Percentiles rank a stretch among this genome's conserved stretches.
Evolutionary conservation across 2,113 vertebrate genomes (phyloP).

Genomic region (Vicugna pacos): DNA sequence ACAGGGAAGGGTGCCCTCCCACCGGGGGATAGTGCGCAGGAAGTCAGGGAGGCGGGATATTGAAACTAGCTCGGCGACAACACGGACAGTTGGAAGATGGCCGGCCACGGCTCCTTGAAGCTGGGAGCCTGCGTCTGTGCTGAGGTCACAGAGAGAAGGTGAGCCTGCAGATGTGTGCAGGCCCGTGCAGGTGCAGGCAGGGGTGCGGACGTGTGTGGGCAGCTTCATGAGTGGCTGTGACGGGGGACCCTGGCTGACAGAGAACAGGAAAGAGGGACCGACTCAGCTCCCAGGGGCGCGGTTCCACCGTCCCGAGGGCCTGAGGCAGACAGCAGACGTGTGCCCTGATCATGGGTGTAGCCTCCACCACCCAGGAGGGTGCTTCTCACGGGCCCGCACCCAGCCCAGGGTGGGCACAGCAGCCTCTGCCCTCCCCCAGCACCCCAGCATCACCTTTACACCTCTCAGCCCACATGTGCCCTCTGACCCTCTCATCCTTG

Average conservation of each 20-base stretch:
- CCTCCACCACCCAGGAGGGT: neutral
- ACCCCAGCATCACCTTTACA: neutral
- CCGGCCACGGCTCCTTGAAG: fast-evolving
- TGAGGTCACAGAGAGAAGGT: fast-evolving
- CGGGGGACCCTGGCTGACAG: neutral
- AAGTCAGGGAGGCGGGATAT: neutral
- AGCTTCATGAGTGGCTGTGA: neutral
- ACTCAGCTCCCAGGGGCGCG: too few species aligned
- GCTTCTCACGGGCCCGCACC: neutral
- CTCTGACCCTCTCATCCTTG: neutral
- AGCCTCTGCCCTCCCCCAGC: neutral
- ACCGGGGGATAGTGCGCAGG: neutral
- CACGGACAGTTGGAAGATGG: neutral
- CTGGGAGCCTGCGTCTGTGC: neutral
- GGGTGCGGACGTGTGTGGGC: neutral
- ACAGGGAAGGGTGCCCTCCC: neutral
- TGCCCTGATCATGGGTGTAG: neutral
- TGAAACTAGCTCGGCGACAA: neutral
- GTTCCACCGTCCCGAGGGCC: neutral
- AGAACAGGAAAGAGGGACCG: neutral
- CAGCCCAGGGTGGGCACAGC: neutral
- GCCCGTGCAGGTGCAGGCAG: neutral
- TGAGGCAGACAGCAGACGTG: neutral
- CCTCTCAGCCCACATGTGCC: neutral
- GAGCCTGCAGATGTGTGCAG: neutral